phyloP scores from a whole-genome alignment of 1,140 invertebrate species.

The Trichonephila clavipes region DNA sequence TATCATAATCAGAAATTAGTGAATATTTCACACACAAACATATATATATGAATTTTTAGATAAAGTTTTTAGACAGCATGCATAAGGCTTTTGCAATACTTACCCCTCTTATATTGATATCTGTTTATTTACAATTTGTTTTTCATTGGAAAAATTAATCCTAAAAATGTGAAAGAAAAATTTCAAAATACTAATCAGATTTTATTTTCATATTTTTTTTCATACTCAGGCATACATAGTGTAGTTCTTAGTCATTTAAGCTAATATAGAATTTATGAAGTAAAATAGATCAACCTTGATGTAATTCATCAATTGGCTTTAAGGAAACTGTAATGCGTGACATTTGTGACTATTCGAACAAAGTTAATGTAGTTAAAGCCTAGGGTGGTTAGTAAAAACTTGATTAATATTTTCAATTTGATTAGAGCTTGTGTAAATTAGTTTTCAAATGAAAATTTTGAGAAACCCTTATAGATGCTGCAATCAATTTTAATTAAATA shows the following conservation, averaged over 20 bases:
- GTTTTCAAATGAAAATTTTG: not conserved
- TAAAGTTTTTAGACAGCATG: constrained; percentile 41
- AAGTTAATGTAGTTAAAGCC: constrained; percentile 14
- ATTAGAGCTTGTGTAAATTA: not conserved
- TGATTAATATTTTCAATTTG: not conserved
- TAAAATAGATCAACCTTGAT: constrained; percentile 69
- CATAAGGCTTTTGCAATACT: constrained; percentile 42
- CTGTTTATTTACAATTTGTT: not conserved
- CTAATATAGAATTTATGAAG: constrained; percentile 67
- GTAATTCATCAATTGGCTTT: constrained; percentile 47
- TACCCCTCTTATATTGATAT: not conserved
- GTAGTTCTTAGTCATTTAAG: constrained; percentile 64
- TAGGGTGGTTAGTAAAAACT: not conserved
- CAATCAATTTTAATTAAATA: not conserved
- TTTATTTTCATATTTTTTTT: constrained; percentile 47
- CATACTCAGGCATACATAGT: constrained; percentile 75
- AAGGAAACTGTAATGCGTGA: constrained; percentile 8
- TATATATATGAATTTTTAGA: constrained; percentile 46
- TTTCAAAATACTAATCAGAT: not conserved
- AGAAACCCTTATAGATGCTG: constrained; percentile 13
- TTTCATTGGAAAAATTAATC: not conserved
- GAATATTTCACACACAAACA: constrained; percentile 43
- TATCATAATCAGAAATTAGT: not conserved
- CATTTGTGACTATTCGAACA: constrained; percentile 8
- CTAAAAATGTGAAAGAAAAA: not conserved